Evolutionary conservation across 2,888 invertebrate genomes (phyloP).

Genomic region (Synergus laeviventris): DNA sequence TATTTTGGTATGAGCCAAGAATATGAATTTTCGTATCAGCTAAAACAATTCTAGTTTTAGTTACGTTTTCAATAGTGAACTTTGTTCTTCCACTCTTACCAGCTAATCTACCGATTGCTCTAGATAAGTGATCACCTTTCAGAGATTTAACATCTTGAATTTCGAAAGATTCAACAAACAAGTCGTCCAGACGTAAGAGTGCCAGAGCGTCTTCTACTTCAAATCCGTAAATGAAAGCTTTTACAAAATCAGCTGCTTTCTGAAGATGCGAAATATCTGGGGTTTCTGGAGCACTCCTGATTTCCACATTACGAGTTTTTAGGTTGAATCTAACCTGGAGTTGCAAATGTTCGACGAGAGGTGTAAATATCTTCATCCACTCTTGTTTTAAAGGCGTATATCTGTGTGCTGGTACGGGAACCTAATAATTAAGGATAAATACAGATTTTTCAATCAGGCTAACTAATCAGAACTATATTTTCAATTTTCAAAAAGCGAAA

Average conservation of each 20-base stretch:
- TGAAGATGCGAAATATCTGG: slow-evolving; percentile 93
- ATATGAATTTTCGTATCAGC: slow-evolving; percentile 98
- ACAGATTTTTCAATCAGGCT: slow-evolving; percentile 4
- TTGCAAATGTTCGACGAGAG: slow-evolving; percentile 95
- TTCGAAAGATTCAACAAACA: slow-evolving; percentile 98
- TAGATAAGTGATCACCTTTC: slow-evolving; percentile 95
- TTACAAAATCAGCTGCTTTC: slow-evolving; percentile 98
- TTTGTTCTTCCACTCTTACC: slow-evolving; percentile 98
- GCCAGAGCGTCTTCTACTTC: slow-evolving; percentile 98
- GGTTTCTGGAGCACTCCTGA: slow-evolving; percentile 84
- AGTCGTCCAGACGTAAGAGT: slow-evolving; percentile 93
- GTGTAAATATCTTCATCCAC: slow-evolving; percentile 98
- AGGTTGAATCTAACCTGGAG: slow-evolving; percentile 96
- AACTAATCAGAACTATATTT: background rate
- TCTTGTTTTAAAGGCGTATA: slow-evolving; percentile 96
- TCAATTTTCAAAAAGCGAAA: background rate
- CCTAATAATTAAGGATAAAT: slow-evolving; percentile 56
- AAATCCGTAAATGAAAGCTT: slow-evolving; percentile 96
- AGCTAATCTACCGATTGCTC: slow-evolving; percentile 98
- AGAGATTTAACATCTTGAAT: slow-evolving; percentile 96
- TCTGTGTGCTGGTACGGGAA: slow-evolving; percentile 95
- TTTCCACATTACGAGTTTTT: slow-evolving; percentile 92
- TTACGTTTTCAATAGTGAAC: slow-evolving; percentile 98
- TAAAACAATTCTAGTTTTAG: slow-evolving; percentile 97
- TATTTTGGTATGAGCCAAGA: slow-evolving; percentile 97